Evolutionary conservation across 2,888 invertebrate species (phyloP).

Genomic region (Ophion obscuratus): DNA sequence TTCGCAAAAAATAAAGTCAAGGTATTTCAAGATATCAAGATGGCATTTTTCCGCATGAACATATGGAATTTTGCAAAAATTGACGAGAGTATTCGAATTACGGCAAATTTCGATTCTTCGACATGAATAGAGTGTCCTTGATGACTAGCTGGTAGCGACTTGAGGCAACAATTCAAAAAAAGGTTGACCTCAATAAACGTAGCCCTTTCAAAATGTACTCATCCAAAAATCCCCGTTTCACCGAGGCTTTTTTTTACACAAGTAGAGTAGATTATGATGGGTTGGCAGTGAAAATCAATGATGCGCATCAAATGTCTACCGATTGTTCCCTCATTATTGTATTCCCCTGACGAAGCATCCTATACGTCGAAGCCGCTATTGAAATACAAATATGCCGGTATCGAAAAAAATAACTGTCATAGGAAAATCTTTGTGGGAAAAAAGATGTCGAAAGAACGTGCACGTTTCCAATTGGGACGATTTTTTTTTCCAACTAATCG

Average conservation of each 20-base stretch:
- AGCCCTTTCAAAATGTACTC: too few relatives aligned
- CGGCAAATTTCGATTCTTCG: not conserved
- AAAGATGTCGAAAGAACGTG: not conserved
- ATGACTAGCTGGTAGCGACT: too few relatives aligned
- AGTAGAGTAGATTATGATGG: too few relatives aligned
- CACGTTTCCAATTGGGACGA: too few relatives aligned
- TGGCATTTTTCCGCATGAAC: not conserved
- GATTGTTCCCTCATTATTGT: too few relatives aligned
- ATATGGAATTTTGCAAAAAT: conserved; percentile 7
- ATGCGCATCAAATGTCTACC: not conserved
- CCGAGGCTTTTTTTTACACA: too few relatives aligned
- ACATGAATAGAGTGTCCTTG: not conserved
- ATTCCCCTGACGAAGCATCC: too few relatives aligned
- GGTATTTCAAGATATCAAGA: not conserved
- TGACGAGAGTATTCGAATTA: not conserved
- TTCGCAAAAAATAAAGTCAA: not conserved
- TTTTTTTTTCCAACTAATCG: not conserved
- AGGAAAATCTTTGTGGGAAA: not conserved
- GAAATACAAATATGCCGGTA: not conserved
- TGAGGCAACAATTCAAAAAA: too few relatives aligned
- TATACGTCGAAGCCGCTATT: too few relatives aligned
- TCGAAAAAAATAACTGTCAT: not conserved
- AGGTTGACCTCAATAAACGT: too few relatives aligned
- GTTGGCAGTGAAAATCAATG: not conserved
- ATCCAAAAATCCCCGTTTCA: too few relatives aligned